These are phyloP conservation scores for Catonia carolina DNA, from an alignment of 2,888 invertebrate genomes.

Conservation along the genomic window DNA sequence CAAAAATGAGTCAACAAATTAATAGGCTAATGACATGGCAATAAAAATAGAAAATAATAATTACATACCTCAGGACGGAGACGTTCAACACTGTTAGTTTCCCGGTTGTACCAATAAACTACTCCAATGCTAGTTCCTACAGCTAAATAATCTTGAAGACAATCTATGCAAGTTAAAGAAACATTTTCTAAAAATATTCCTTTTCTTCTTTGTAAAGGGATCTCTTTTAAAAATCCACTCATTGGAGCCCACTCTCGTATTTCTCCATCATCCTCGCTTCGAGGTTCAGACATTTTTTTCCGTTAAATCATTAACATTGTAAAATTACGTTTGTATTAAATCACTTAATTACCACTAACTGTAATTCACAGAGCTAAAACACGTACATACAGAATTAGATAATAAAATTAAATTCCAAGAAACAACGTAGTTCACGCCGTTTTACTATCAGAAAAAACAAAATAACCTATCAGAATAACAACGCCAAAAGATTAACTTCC, in stretches of 20 bases:
- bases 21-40: no score
- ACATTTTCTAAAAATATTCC: conserved; percentile 71
- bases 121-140: conserved; percentile 80
- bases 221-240: conserved; percentile 63
- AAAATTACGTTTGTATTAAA: no score
- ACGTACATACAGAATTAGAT: no score
- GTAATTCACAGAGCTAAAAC: no score
- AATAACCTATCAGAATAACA: no score
- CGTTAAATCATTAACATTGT: background rate
- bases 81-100: conserved; percentile 66
- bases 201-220: conserved; percentile 65
- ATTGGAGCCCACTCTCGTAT: conserved; percentile 76
- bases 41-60: no score
- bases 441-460: no score
- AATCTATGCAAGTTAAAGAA: conserved; percentile 73
- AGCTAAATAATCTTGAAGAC: conserved; percentile 72
- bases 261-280: conserved; percentile 33
- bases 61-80: conserved; percentile 80
- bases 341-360: no score
- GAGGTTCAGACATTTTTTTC: conserved; percentile 31
- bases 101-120: conserved; percentile 80
- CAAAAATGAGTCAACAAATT: no score
- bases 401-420: no score
- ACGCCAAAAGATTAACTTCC: no score
- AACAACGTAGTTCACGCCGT: no score